Conservation (phyloP, 1,140 invertebrate species). For the Magallana angulata region DNA sequence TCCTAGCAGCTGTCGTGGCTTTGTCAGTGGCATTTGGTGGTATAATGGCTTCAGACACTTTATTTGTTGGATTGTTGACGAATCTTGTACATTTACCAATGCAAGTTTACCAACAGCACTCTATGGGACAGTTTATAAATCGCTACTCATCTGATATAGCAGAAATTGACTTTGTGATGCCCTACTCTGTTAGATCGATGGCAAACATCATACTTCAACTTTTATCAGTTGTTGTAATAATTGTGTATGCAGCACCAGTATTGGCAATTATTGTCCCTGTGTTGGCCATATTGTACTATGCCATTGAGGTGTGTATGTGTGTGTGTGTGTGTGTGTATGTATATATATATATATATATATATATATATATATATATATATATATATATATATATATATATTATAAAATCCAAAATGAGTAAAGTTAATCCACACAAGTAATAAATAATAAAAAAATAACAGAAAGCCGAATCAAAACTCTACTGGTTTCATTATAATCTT, state of each 20-base stretch:
- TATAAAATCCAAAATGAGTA: too few relatives aligned
- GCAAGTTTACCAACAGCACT: slow-evolving; percentile 88
- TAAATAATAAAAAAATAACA: too few relatives aligned
- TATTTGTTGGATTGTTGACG: slow-evolving; percentile 74
- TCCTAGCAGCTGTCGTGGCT: slow-evolving; percentile 67
- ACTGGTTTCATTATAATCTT: too few relatives aligned
- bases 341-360: too few relatives aligned
- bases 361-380: too few relatives aligned
- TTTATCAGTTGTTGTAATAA: slow-evolving; percentile 91
- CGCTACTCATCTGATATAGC: slow-evolving; percentile 83
- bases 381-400: too few relatives aligned
- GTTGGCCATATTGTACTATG: slow-evolving; percentile 92
- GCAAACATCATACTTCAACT: slow-evolving; percentile 84
- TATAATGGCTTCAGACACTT: slow-evolving; percentile 73
- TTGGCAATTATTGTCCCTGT: slow-evolving; percentile 90
- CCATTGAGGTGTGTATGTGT: slow-evolving; percentile 83
- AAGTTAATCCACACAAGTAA: too few relatives aligned
- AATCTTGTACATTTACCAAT: slow-evolving; percentile 85
- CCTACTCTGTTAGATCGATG: slow-evolving; percentile 81
- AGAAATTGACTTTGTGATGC: slow-evolving; percentile 80
- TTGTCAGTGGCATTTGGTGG: slow-evolving; percentile 74
- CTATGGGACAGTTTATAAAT: slow-evolving; percentile 89
- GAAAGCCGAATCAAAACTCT: too few relatives aligned
- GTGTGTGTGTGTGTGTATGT: slow-evolving; percentile 68
- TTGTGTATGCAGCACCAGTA: slow-evolving; percentile 91